phyloP scores from a whole-genome alignment of 1,140 invertebrate genomes.

The Drosophila repleta region DNA sequence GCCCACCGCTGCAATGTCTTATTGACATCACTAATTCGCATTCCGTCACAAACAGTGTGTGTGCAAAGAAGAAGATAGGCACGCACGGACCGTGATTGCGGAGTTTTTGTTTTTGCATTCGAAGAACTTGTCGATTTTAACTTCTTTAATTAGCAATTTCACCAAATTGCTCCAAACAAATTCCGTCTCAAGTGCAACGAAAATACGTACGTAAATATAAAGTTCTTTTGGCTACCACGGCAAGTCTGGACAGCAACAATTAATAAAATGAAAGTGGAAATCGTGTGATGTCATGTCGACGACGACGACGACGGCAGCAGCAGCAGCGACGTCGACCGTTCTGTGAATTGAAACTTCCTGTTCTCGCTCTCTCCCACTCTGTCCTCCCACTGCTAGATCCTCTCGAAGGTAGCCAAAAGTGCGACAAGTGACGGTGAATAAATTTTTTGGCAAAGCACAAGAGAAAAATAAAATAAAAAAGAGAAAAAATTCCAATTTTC shows the following conservation, averaged over 20 bases:
- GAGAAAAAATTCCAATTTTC: constrained; percentile 45
- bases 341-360: constrained; percentile 77
- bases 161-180: constrained; percentile 38
- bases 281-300: constrained; percentile 78
- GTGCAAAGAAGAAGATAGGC: constrained; percentile 44
- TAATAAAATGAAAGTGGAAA: constrained; percentile 68
- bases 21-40: constrained; percentile 37
- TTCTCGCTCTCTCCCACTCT: constrained; percentile 30
- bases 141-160: constrained; percentile 36
- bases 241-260: constrained; percentile 32
- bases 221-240: constrained; percentile 7
- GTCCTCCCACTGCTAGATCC: constrained; percentile 12
- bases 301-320: constrained; percentile 39
- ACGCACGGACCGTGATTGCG: constrained; percentile 51
- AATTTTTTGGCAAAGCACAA: constrained; percentile 49
- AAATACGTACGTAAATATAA: constrained; percentile 45
- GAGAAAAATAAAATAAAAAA: constrained; percentile 31
- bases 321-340: constrained; percentile 54
- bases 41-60: constrained; percentile 65
- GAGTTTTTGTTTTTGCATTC: constrained; percentile 55
- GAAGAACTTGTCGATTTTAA: constrained; percentile 34
- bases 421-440: constrained; percentile 40
- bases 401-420: constrained; percentile 14
- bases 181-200: constrained; percentile 58
- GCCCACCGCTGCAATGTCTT: constrained; percentile 10